Percentiles rank a stretch among this genome's conserved stretches.
phyloP scores from a whole-genome alignment of 2,888 invertebrate species.

The Pseudococcus viburni region DNA sequence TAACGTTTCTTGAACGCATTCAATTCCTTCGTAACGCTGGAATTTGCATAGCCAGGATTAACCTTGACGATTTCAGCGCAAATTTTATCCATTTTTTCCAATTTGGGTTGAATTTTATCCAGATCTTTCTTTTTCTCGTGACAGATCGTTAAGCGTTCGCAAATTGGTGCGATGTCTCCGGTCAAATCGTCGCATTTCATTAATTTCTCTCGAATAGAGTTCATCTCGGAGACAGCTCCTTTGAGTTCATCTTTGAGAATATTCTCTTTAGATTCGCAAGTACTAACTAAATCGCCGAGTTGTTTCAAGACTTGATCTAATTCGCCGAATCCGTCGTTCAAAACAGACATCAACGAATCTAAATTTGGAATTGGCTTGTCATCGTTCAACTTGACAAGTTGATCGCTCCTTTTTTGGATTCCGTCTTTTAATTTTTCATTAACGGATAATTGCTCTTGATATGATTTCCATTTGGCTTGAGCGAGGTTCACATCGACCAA shows the following conservation, averaged over 20 bases:
- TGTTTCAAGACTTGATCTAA: conserved; percentile 82
- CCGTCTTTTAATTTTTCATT: conserved; percentile 83
- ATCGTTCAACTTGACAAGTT: conserved; percentile 83
- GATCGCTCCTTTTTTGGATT: conserved; percentile 84
- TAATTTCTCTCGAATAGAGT: conserved; percentile 84
- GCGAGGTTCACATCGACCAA: conserved; percentile 83
- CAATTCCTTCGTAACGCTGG: conserved; percentile 85
- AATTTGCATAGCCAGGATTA: conserved; percentile 85
- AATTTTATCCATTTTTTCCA: conserved; percentile 79
- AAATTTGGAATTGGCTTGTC: conserved; percentile 81
- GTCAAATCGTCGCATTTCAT: conserved; percentile 91
- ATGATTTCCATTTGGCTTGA: conserved; percentile 84
- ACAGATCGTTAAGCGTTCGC: conserved; percentile 83
- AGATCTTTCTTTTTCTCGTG: conserved; percentile 81
- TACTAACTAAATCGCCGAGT: conserved; percentile 81
- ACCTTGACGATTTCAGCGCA: conserved; percentile 81
- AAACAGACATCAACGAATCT: conserved; percentile 77
- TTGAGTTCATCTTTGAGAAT: conserved; percentile 82
- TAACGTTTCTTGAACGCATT: conserved; percentile 87
- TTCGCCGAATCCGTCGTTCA: conserved; percentile 84
- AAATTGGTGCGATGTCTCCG: conserved; percentile 86
- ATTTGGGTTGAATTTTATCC: conserved; percentile 78
- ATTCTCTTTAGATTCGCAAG: conserved; percentile 82
- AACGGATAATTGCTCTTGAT: conserved; percentile 87
- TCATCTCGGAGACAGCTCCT: conserved; percentile 79